Percentiles rank a stretch among this genome's conserved stretches.
Evolutionary conservation across 2,888 invertebrate genomes (phyloP).

Genomic region (Eupithecia abbreviata): DNA sequence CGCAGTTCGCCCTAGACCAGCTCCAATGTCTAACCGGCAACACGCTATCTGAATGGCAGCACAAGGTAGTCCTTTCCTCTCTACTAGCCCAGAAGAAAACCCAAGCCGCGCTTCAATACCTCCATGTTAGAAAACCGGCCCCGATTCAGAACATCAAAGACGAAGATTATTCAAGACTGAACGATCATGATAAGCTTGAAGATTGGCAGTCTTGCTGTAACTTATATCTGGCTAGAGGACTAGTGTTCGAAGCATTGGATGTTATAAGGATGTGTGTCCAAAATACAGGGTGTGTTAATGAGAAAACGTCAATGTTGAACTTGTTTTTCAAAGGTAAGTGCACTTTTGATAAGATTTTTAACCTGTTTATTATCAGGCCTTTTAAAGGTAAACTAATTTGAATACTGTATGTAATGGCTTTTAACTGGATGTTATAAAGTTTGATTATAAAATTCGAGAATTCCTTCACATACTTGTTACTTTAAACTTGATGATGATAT

Average conservation of each 20-base stretch:
- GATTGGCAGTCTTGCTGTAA: conserved; percentile 83
- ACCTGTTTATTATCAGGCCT: conserved; percentile 9
- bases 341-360: neutral
- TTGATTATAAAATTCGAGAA: neutral
- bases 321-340: conserved; percentile 86
- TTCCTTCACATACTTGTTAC: neutral
- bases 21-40: conserved; percentile 85
- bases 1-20: conserved; percentile 86
- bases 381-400: neutral
- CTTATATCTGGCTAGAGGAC: conserved; percentile 85
- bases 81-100: conserved; percentile 87
- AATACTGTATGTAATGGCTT: neutral
- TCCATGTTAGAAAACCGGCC: conserved; percentile 84
- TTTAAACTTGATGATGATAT: neutral
- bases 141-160: conserved; percentile 74
- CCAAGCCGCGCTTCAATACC: conserved; percentile 86
- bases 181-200: conserved; percentile 71
- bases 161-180: conserved; percentile 45
- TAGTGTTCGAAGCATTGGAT: conserved; percentile 86
- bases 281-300: conserved; percentile 60
- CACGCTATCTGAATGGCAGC: conserved; percentile 88
- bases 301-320: conserved; percentile 78
- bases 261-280: conserved; percentile 84
- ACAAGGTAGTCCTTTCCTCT: conserved; percentile 86
- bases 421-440: neutral